phyloP scores from a whole-genome alignment of 2,888 invertebrate genomes.

The Rotaria macrura region DNA sequence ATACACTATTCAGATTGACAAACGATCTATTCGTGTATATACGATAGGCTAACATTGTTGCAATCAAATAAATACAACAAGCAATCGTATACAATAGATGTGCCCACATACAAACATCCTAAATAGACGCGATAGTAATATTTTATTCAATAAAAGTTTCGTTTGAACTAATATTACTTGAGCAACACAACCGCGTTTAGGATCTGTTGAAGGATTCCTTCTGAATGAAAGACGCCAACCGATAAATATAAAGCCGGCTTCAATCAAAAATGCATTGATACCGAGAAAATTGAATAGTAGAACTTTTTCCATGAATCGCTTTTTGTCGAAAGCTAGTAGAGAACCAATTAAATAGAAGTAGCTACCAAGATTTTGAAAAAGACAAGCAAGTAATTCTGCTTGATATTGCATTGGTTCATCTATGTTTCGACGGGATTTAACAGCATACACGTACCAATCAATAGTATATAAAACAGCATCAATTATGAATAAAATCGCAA shows the following conservation, averaged over 20 bases:
- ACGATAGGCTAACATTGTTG: background rate
- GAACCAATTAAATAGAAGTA: background rate
- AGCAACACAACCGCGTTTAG: background rate
- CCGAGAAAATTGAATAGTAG: background rate
- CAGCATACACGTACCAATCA: background rate
- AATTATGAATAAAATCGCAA: background rate
- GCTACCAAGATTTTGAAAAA: conserved; percentile 10
- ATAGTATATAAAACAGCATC: background rate
- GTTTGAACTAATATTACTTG: background rate
- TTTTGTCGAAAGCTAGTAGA: background rate
- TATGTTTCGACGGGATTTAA: background rate
- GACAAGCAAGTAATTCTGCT: background rate
- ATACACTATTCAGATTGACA: background rate
- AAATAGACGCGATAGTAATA: background rate
- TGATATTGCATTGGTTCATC: background rate
- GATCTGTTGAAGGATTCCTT: background rate
- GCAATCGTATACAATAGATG: background rate
- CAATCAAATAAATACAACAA: background rate
- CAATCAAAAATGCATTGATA: background rate
- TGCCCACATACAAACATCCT: background rate
- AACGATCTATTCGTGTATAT: background rate
- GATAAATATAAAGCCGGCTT: background rate
- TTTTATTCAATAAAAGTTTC: background rate
- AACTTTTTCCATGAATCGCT: background rate
- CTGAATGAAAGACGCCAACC: background rate